phyloP scores from a whole-genome alignment of 2,797 vertebrate species.

The Phataginus tetradactyla region DNA sequence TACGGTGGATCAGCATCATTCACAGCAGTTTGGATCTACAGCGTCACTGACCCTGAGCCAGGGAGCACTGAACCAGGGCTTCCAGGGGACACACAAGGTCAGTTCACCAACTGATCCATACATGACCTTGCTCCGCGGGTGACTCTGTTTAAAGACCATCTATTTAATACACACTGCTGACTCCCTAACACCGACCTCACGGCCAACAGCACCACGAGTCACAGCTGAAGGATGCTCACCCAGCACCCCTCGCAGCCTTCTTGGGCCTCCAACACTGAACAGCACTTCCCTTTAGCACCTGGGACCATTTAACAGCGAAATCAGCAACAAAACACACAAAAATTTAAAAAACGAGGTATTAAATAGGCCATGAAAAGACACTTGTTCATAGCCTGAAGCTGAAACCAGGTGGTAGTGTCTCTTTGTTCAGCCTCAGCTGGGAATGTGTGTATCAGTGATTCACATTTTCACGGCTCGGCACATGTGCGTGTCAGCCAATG shows the following conservation, averaged over 20 bases:
- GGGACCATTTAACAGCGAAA: not conserved
- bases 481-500: fast-evolving
- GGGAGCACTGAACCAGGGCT: not conserved
- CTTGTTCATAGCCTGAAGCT: fast-evolving
- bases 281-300: fast-evolving
- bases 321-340: not conserved
- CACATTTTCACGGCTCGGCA: fast-evolving
- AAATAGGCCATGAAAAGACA: too few relatives aligned
- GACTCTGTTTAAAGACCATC: not conserved
- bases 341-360: too few relatives aligned
- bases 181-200: fast-evolving
- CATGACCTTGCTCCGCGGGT: fast-evolving
- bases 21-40: fast-evolving
- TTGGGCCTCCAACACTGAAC: not conserved
- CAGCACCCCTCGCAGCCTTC: too few relatives aligned
- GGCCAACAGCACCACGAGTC: fast-evolving
- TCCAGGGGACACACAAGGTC: not conserved
- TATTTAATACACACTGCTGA: fast-evolving
- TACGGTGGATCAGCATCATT: fast-evolving
- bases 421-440: not conserved
- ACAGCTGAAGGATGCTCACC: not conserved
- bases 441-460: not conserved
- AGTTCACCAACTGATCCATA: not conserved
- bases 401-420: fast-evolving
- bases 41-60: fast-evolving